Conservation (phyloP, 2,888 invertebrate species). For the Pandemis corylana region DNA sequence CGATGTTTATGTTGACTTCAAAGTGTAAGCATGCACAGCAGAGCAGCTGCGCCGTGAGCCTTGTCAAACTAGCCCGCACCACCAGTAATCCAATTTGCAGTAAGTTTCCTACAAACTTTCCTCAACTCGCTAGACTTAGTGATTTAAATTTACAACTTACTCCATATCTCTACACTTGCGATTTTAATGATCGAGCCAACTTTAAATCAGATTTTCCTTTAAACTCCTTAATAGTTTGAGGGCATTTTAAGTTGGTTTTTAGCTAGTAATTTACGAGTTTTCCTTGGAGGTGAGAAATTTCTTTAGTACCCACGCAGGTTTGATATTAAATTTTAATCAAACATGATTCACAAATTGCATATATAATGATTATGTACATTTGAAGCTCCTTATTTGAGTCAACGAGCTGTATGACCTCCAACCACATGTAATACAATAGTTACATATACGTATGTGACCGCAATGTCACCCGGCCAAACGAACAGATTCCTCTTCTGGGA, state of each 20-base stretch:
- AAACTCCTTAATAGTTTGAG: slow-evolving; percentile 59
- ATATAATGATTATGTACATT: too few relatives aligned
- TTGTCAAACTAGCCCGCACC: slow-evolving; percentile 68
- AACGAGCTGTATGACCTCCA: too few relatives aligned
- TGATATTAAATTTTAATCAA: too few relatives aligned
- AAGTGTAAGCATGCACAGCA: slow-evolving; percentile 29
- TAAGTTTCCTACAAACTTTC: slow-evolving; percentile 62
- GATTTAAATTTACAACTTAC: slow-evolving; percentile 82
- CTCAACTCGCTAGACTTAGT: slow-evolving; percentile 72
- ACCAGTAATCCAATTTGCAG: slow-evolving; percentile 78
- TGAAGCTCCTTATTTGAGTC: too few relatives aligned
- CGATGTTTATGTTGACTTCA: slow-evolving; percentile 29
- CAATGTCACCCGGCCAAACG: neutral
- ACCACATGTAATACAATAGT: too few relatives aligned
- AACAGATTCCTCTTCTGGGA: neutral
- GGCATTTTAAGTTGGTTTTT: slow-evolving; percentile 44
- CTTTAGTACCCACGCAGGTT: neutral
- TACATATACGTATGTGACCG: neutral
- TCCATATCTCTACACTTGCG: slow-evolving; percentile 51
- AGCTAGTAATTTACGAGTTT: slow-evolving; percentile 11
- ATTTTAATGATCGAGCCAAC: slow-evolving; percentile 50
- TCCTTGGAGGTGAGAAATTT: slow-evolving; percentile 12
- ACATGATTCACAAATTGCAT: too few relatives aligned
- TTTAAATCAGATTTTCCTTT: slow-evolving; percentile 69
- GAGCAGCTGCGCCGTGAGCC: slow-evolving; percentile 40